Conservation (phyloP, 2,113 vertebrate genomes). For the Chloropsis cyanopogon region DNA sequence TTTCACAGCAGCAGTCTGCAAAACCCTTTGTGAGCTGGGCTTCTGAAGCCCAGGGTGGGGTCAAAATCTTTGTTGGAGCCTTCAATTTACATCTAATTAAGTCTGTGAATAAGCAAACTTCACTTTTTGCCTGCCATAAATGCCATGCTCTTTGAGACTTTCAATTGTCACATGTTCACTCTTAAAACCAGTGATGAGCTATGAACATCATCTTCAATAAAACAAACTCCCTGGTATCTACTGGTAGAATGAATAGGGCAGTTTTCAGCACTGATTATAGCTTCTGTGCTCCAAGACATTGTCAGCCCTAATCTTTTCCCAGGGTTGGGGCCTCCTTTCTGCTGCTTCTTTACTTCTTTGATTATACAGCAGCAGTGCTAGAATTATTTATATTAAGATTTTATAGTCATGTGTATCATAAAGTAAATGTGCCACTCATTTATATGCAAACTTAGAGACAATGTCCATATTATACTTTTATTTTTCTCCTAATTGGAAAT, state of each 20-base stretch:
- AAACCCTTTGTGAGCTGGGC: conserved; percentile 82
- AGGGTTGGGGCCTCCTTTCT: not conserved
- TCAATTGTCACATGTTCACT: not conserved
- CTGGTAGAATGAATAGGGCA: not conserved
- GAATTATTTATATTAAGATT: not conserved
- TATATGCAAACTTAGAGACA: not conserved
- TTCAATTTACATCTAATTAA: conserved; percentile 44
- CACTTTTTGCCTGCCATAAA: not conserved
- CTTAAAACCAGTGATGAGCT: not conserved
- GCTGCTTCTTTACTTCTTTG: not conserved
- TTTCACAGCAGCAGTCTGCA: conserved; percentile 85
- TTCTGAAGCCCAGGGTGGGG: conserved; percentile 83
- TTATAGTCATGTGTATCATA: not conserved
- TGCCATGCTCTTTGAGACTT: not conserved
- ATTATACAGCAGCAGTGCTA: not conserved
- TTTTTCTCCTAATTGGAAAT: not conserved
- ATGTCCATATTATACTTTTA: not conserved
- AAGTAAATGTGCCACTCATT: not conserved
- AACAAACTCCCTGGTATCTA: not conserved
- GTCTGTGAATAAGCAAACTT: not conserved
- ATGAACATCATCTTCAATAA: not conserved
- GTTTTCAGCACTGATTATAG: not conserved
- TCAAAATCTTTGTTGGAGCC: conserved; percentile 77
- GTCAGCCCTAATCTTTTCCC: not conserved
- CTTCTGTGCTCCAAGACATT: not conserved